Percentiles rank a stretch among this genome's conserved stretches.
These are phyloP conservation scores for Peromyscus eremicus DNA, from an alignment of 2,797 vertebrate species.

Conservation along the genomic window DNA sequence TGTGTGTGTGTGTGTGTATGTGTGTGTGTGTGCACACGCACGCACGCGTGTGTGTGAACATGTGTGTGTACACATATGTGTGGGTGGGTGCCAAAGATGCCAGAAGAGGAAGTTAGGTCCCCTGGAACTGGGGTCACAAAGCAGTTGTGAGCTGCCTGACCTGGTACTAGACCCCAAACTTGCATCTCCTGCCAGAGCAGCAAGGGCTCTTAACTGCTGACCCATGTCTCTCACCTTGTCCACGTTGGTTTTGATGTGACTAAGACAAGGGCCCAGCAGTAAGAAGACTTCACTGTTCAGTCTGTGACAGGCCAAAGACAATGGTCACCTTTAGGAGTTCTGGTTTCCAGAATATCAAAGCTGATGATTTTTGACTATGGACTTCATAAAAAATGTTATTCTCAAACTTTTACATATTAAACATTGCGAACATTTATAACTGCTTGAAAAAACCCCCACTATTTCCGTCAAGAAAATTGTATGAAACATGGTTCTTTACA, in stretches of 20 bases:
- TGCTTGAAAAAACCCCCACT: not conserved
- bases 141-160: not conserved
- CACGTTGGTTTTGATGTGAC: not conserved
- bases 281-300: not conserved
- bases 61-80: not conserved
- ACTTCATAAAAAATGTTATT: not conserved
- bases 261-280: not conserved
- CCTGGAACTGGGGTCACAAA: not conserved
- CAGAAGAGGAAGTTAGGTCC: not conserved
- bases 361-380: not conserved
- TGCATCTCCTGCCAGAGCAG: not conserved
- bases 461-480: not conserved
- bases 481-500: not conserved
- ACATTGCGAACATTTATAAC: not conserved
- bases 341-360: not conserved
- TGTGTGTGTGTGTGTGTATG: not conserved
- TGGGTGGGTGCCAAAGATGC: not conserved
- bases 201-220: not conserved
- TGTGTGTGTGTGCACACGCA: no score
- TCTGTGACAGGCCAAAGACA: not conserved
- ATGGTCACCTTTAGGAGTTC: not conserved
- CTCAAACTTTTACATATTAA: not conserved
- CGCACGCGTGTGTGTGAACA: no score
- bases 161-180: not conserved
- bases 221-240: not conserved